Evolutionary conservation across 2,113 vertebrate genomes (phyloP).

Genomic region (Pyrgilauda ruficollis): DNA sequence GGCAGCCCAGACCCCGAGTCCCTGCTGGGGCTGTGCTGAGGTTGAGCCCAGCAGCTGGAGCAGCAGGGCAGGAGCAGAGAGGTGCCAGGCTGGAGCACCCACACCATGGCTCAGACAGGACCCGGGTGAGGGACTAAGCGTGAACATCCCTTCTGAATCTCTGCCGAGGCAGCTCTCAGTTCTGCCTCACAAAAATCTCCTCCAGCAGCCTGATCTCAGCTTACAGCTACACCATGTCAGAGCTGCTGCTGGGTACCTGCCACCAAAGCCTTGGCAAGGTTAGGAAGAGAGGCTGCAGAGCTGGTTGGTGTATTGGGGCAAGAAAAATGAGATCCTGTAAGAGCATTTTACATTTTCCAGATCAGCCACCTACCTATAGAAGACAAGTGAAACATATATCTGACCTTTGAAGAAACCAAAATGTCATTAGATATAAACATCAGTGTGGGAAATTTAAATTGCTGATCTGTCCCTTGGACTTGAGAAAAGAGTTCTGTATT

Average conservation of each 20-base stretch:
- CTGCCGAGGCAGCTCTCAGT: neutral
- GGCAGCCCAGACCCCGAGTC: neutral
- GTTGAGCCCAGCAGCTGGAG: neutral
- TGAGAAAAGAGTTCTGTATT: neutral
- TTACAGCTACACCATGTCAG: rapidly evolving
- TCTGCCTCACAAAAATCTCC: neutral
- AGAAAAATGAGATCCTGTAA: neutral
- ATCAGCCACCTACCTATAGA: neutral
- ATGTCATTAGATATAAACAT: neutral
- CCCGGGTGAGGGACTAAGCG: rapidly evolving
- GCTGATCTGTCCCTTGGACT: neutral
- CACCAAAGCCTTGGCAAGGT: neutral
- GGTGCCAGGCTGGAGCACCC: neutral
- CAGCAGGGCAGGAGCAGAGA: neutral
- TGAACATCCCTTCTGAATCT: neutral
- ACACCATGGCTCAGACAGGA: rapidly evolving
- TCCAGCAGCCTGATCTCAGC: neutral
- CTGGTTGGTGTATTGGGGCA: neutral
- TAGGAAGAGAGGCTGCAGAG: neutral
- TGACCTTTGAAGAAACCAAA: neutral
- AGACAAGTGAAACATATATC: neutral
- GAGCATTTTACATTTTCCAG: neutral
- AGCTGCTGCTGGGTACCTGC: neutral
- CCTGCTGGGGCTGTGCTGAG: neutral
- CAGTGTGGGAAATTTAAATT: neutral